Conservation (phyloP, 2,797 vertebrate species). For the Potorous gilbertii region DNA sequence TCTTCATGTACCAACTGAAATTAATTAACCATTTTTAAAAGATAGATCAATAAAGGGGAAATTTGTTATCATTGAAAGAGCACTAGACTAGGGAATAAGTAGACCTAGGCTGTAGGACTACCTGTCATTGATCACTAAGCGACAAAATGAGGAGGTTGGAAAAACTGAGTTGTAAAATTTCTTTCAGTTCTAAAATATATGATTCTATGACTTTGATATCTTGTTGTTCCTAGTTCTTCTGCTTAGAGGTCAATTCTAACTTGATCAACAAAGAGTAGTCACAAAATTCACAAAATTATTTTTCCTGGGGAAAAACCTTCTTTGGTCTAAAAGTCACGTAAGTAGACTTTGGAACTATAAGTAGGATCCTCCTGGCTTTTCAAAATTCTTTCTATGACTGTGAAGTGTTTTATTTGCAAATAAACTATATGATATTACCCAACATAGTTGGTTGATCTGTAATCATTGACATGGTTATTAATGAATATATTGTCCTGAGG, state of each 20-base stretch:
- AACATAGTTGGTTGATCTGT: background rate
- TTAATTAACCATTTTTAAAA: background rate
- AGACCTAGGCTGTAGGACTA: background rate
- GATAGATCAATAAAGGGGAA: background rate
- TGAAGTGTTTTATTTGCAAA: conserved; percentile 32
- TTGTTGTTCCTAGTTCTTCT: background rate
- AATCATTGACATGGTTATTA: background rate
- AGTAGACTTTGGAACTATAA: conserved; percentile 5
- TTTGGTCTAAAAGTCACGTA: conserved; percentile 24
- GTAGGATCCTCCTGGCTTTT: conserved; percentile 5
- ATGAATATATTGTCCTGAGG: background rate
- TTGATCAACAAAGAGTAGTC: conserved; percentile 17
- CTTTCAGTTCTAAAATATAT: background rate
- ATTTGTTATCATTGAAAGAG: background rate
- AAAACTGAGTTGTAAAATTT: background rate
- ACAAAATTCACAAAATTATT: background rate
- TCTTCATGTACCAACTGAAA: conserved; percentile 42
- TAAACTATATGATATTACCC: background rate
- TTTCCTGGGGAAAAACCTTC: background rate
- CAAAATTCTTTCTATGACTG: background rate
- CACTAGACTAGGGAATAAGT: background rate
- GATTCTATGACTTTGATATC: background rate
- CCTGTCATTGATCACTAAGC: background rate
- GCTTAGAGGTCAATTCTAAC: background rate
- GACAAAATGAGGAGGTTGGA: background rate